Evolutionary conservation across 2,797 vertebrate species (phyloP).

Genomic region (Gallinago stenura): DNA sequence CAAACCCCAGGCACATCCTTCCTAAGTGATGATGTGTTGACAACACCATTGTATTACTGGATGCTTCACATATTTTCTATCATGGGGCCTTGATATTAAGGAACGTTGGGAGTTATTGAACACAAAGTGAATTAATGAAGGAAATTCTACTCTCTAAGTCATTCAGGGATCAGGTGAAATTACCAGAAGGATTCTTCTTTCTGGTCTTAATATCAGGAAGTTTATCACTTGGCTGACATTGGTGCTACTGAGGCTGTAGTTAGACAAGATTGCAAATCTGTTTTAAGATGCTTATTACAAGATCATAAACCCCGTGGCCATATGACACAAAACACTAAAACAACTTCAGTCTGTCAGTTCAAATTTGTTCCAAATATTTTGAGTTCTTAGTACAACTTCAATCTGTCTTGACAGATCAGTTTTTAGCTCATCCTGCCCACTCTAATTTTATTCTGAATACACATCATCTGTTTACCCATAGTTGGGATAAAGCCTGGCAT

Average conservation of each 20-base stretch:
- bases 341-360: slow-evolving; percentile 74
- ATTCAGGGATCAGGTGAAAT: background rate
- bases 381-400: slow-evolving; percentile 69
- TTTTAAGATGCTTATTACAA: slow-evolving; percentile 54
- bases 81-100: background rate
- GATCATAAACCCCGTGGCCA: slow-evolving; percentile 60
- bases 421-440: slow-evolving; percentile 70
- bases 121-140: background rate
- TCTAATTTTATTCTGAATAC: slow-evolving; percentile 61
- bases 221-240: background rate
- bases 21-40: background rate
- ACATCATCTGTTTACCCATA: slow-evolving; percentile 68
- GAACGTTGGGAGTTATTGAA: background rate
- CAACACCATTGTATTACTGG: background rate
- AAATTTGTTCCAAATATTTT: slow-evolving; percentile 73
- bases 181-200: background rate
- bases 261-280: slow-evolving; percentile 12
- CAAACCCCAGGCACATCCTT: background rate
- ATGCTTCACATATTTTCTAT: background rate
- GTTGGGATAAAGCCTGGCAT: slow-evolving; percentile 51
- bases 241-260: background rate
- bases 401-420: slow-evolving; percentile 74
- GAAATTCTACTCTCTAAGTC: background rate
- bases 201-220: background rate
- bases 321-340: slow-evolving; percentile 64